A percentile compares a stretch with the other conserved stretches of the same genome.
These are phyloP conservation scores for Corythornis cristatus DNA, from an alignment of 2,113 vertebrate species.

Conservation along the genomic window DNA sequence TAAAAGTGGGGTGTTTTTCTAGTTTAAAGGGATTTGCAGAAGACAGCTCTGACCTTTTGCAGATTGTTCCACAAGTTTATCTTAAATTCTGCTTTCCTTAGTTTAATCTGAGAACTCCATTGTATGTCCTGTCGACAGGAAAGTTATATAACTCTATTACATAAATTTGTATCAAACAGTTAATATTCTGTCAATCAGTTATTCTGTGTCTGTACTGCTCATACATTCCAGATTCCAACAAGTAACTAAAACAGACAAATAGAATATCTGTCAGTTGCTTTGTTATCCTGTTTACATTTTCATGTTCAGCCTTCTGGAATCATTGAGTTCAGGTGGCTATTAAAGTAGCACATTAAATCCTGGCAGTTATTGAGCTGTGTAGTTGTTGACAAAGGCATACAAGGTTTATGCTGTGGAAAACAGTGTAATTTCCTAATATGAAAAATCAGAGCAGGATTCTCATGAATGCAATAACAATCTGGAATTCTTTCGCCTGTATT, in stretches of 20 bases:
- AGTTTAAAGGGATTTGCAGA: background rate
- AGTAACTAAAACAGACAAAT: background rate
- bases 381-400: background rate
- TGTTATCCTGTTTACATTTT: background rate
- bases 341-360: background rate
- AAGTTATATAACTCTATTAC: background rate
- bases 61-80: background rate
- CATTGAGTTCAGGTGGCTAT: background rate
- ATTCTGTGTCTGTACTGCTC: background rate
- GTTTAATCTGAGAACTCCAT: background rate
- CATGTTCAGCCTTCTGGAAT: background rate
- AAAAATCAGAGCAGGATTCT: background rate
- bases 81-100: background rate
- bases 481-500: background rate
- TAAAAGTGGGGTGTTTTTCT: background rate
- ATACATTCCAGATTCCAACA: background rate
- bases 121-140: background rate
- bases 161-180: background rate
- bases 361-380: background rate
- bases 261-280: background rate
- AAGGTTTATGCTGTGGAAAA: background rate
- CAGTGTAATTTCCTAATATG: background rate
- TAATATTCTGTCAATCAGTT: background rate
- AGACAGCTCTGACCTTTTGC: background rate
- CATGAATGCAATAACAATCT: background rate